These are phyloP conservation scores for Linnaemya tessellans DNA, from an alignment of 2,888 invertebrate genomes.

Conservation along the genomic window DNA sequence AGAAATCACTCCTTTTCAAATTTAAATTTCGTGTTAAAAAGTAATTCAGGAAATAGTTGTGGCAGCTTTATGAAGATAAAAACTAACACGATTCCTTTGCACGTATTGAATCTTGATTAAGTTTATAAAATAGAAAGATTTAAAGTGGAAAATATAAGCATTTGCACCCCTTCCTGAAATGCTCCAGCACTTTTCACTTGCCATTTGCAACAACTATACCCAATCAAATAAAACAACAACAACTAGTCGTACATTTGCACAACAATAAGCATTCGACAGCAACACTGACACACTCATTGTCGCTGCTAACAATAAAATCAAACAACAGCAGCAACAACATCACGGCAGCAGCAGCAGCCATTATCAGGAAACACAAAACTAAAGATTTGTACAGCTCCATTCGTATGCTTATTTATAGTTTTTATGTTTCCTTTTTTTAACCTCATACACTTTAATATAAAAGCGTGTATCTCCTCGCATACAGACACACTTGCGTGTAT, in stretches of 20 bases:
- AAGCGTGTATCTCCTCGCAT: background rate
- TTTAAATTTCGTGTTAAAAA: too few relatives aligned
- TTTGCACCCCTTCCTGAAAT: slow-evolving; percentile 15
- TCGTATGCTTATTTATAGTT: slow-evolving; percentile 62
- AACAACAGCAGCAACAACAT: slow-evolving; percentile 3
- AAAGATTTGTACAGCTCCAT: slow-evolving; percentile 54
- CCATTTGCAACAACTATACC: background rate
- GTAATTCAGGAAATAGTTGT: too few relatives aligned
- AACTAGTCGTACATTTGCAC: background rate
- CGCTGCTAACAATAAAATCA: slow-evolving; percentile 3
- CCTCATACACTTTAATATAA: slow-evolving; percentile 6
- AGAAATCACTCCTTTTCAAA: too few relatives aligned
- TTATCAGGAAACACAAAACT: slow-evolving; percentile 52
- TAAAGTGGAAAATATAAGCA: slow-evolving; percentile 49
- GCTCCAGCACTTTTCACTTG: background rate
- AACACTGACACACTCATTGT: background rate
- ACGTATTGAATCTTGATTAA: slow-evolving; percentile 25
- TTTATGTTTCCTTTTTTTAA: background rate
- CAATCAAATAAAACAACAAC: slow-evolving; percentile 36
- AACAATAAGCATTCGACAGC: slow-evolving; percentile 9
- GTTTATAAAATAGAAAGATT: slow-evolving; percentile 19
- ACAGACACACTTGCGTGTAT: background rate
- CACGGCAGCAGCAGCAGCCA: slow-evolving; percentile 23
- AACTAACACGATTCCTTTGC: background rate
- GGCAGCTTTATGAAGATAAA: background rate